Percentiles rank a stretch among this genome's conserved stretches.
Conservation (phyloP, 1,140 invertebrate genomes). For the Planococcus citri region DNA sequence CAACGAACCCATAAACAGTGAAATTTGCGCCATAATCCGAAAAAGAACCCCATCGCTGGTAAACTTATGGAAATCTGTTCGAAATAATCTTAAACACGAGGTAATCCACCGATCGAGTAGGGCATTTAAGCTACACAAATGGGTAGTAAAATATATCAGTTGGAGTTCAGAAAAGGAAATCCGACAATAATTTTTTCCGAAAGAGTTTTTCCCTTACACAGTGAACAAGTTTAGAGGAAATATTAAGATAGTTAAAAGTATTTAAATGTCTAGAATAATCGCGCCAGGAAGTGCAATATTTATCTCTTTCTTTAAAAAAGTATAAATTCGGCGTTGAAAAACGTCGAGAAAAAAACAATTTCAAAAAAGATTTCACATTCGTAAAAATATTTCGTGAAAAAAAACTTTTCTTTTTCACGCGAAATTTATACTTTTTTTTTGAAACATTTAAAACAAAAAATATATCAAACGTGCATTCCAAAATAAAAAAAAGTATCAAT, state of each 20-base stretch:
- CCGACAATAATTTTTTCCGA: conserved; percentile 1
- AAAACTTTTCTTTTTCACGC: background rate
- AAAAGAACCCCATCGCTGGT: no score
- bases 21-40: no score
- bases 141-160: background rate
- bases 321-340: background rate
- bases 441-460: background rate
- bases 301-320: background rate
- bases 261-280: conserved; percentile 8
- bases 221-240: background rate
- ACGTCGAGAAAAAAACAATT: background rate
- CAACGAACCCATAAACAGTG: no score
- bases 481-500: no score
- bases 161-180: background rate
- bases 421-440: background rate
- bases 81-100: background rate
- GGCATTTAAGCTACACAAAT: background rate
- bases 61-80: background rate
- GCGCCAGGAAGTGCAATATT: conserved; percentile 1
- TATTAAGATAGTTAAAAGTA: conserved; percentile 4
- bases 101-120: background rate
- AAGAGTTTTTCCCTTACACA: background rate
- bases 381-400: background rate
- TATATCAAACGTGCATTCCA: background rate
- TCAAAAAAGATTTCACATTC: background rate